phyloP scores from a whole-genome alignment of 2,888 invertebrate species.

The Nectonema munidae region DNA sequence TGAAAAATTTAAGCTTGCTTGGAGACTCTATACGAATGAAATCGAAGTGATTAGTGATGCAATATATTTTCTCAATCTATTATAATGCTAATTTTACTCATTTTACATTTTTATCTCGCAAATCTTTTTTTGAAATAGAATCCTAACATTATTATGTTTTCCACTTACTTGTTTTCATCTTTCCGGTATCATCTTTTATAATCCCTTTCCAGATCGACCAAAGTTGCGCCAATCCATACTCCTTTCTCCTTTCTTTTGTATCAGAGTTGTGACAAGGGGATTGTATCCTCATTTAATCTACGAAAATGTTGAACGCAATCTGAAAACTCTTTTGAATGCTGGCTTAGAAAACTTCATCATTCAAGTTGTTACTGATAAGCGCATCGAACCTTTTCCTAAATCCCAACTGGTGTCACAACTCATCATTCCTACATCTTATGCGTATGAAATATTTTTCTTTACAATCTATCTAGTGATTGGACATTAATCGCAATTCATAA shows the following conservation, averaged over 20 bases:
- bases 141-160: no score
- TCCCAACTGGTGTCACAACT: conserved; percentile 32
- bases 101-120: no score
- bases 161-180: conserved; percentile 1
- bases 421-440: conserved; percentile 28
- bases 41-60: no score
- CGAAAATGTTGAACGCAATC: conserved; percentile 47
- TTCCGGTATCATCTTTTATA: conserved; percentile 44
- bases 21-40: no score
- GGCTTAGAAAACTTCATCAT: conserved; percentile 75
- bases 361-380: conserved; percentile 69
- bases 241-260: conserved; percentile 64
- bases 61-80: no score
- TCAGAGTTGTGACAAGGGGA: conserved; percentile 65
- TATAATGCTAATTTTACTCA: no score
- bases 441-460: no score
- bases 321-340: conserved; percentile 50
- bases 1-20: no score
- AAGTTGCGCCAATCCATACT: conserved; percentile 54
- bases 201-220: conserved; percentile 70
- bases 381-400: conserved; percentile 18
- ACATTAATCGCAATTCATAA: no score
- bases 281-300: conserved; percentile 63
- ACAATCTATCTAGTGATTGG: no score
- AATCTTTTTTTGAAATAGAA: no score